Base-by-base conservation (phyloP, 2,888 invertebrate species). In the Zhuqinia jingwanae region DNA sequence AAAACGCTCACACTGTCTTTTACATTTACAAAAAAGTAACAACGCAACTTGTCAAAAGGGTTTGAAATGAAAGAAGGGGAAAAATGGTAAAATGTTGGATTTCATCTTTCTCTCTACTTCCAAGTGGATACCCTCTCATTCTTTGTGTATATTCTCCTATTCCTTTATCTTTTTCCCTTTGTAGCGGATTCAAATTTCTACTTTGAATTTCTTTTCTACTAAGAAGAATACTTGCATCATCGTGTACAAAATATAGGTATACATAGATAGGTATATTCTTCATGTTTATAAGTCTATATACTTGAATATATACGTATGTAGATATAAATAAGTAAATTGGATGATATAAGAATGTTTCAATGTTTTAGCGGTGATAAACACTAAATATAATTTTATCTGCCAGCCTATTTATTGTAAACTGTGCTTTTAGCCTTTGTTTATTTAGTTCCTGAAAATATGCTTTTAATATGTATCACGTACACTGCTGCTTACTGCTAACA, bases 81-180 rank as follows among this genome's bases (percentile, higher is more conserved):
- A 15, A 56, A 56, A 11, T n/a, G n/a, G n/a, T 65, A 42, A 20
- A 50, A 56, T 53, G 75, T 75, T 53, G 27, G 56, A 53, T 56
- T 53, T 56, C 75, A 56, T 30, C 75, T 30, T 2, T n/a, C n/a
- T n/a, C n/a, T 10, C 20, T 30, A 17, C 22, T 42, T 58, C n/a
- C 76, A 77, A 77, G 58, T 77, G 42, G 58, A 58, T 77, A 58
- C 17, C 27, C 2, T 27, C 58, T 8, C 63, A n/a, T 30, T 63
- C 63, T 36, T 58, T 36, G n/a, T n/a, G n/a, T n/a, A n/a, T n/a
- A n/a, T n/a, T n/a, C n/a, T 11, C 17, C 50, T 76, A n/a, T 15
- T 76, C 36, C n/a, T 36, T 63, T 25, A 63, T 45, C 30, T 20
- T 58, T 76, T 50, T 75, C 25, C 73, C 63, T 76, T 58, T 78